Base-by-base conservation (phyloP, 2,113 vertebrate genomes). In the Malurus alboscapulatus region DNA sequence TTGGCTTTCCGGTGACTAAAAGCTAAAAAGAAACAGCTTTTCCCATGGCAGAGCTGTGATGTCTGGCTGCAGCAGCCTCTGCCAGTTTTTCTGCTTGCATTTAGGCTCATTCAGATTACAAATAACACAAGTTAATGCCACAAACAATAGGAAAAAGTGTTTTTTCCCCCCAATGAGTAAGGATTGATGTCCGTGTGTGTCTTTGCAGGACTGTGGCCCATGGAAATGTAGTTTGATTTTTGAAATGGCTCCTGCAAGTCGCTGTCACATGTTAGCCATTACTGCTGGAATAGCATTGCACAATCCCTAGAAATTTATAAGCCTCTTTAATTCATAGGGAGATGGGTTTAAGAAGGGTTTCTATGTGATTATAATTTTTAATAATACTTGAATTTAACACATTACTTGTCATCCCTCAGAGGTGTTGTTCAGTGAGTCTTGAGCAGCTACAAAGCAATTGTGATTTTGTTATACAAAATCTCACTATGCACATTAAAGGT, bases 291-390 rank as follows among this genome's bases (percentile, higher is more conserved):
- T 6, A 66, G 55, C 82, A 40, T 40, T 90, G 82, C 72, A 88
- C 50, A 92, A 79, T 69, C 47, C 58, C 61, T 47, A 24, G 88
- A 62, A 69, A 93, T 93, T 42, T 88, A 45, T 94, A 88, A 96
- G 63, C 82, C 82, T 92, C 88, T 95, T 90, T 90, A 92, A 83
- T 92, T 96, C 85, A 44, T 48, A 47, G 79, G 90, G 85, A 76
- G 79, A 67, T 69, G 79, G 55, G 47, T 65, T 93, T 92, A n/a
- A 73, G 72, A 73, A 93, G 51, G 88, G 76, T 95, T 93, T 54
- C 50, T 66, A 0, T 30, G 47, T 66, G 71, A 69, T 94, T 93
- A 83, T 24, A 1, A 3, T 80, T 94, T 77, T 62, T 82, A 86
- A 54, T 92, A 77, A 71, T 55, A 22, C 71, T 93, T 66, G 82